Evolutionary conservation across 2,113 vertebrate species (phyloP).

Genomic region (Ptilonorhynchus violaceus): DNA sequence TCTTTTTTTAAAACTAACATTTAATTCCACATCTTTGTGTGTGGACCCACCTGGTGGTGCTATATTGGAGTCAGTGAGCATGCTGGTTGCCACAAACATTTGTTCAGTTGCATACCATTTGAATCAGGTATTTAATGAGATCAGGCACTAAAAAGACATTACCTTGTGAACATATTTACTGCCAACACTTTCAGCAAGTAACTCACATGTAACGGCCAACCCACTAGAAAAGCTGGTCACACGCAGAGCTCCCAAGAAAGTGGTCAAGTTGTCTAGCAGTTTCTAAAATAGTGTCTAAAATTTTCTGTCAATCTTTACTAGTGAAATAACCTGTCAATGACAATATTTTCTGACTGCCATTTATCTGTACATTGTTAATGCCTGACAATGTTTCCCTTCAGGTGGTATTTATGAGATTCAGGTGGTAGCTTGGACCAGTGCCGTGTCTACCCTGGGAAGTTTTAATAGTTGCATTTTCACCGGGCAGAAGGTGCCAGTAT

Average conservation of each 20-base stretch:
- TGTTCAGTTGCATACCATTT: background rate
- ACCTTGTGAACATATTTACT: background rate
- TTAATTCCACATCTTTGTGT: background rate
- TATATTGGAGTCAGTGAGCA: background rate
- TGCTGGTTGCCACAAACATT: background rate
- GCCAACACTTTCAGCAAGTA: background rate
- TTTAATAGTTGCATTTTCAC: background rate
- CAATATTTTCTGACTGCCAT: background rate
- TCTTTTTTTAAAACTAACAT: background rate
- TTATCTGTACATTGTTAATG: background rate
- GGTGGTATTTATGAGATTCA: background rate
- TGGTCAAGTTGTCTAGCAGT: background rate
- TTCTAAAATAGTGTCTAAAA: background rate
- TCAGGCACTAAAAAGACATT: background rate
- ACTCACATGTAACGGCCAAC: background rate
- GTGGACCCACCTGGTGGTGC: background rate
- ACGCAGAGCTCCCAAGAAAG: background rate
- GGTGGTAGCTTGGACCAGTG: background rate
- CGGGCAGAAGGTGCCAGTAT: background rate
- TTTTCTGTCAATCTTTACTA: background rate
- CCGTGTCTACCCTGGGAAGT: accelerated
- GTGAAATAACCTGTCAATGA: background rate
- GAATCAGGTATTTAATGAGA: background rate
- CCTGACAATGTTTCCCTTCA: background rate
- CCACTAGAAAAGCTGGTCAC: background rate